Percentiles rank a stretch among this genome's conserved stretches.
phyloP scores from a whole-genome alignment of 2,888 invertebrate genomes.

The Mongoloraphidia duomilia region DNA sequence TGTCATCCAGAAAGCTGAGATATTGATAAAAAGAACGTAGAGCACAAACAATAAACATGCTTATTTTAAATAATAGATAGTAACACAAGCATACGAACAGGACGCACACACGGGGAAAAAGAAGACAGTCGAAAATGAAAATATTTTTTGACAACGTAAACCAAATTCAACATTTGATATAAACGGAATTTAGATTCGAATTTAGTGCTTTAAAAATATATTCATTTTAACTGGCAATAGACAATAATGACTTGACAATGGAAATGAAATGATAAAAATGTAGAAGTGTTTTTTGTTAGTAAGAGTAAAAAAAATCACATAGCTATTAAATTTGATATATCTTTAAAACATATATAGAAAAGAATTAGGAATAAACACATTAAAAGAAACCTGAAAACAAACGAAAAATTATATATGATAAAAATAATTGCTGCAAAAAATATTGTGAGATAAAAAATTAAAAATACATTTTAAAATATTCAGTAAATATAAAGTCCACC shows the following conservation, averaged over 20 bases:
- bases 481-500: slow-evolving; percentile 15
- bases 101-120: background rate
- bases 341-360: no score
- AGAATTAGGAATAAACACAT: slow-evolving; percentile 5
- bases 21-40: no score
- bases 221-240: background rate
- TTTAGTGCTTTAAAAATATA: no score
- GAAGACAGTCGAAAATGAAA: background rate
- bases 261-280: no score
- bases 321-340: no score
- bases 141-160: background rate
- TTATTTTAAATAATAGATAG: background rate
- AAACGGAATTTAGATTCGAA: no score
- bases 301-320: background rate
- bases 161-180: no score
- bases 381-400: slow-evolving; percentile 17
- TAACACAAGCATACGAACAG: background rate
- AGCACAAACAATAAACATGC: background rate
- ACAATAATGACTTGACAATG: background rate
- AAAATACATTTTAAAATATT: no score
- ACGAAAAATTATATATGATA: slow-evolving; percentile 23
- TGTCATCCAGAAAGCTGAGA: no score
- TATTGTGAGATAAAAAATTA: slow-evolving; percentile 2
- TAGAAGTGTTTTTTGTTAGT: no score
- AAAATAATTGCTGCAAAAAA: slow-evolving; percentile 23